These are phyloP conservation scores for Bradypus variegatus DNA, from an alignment of 2,797 vertebrate species.

Conservation along the genomic window DNA sequence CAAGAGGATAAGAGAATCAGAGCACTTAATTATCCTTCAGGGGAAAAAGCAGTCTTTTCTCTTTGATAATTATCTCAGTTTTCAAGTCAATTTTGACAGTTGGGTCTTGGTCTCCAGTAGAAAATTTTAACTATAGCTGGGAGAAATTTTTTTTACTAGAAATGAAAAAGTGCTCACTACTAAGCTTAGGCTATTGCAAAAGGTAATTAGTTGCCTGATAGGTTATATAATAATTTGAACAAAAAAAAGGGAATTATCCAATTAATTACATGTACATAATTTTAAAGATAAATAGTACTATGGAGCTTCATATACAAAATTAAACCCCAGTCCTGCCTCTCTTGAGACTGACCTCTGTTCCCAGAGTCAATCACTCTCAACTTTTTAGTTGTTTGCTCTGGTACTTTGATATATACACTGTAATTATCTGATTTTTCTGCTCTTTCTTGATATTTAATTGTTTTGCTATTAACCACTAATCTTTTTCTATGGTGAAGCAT, in stretches of 20 bases:
- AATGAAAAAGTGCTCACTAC: neutral
- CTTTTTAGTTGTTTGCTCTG: neutral
- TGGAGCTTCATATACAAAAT: neutral
- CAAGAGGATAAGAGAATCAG: neutral
- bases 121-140: conserved; percentile 13
- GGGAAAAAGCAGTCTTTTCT: neutral
- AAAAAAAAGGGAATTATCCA: neutral
- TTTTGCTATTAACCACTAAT: neutral
- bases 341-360: neutral
- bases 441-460: neutral
- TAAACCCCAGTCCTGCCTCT: neutral
- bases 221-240: neutral
- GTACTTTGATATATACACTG: neutral
- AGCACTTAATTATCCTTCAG: conserved; percentile 3
- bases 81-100: conserved; percentile 24
- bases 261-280: neutral
- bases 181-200: neutral
- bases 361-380: neutral
- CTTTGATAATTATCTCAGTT: conserved; percentile 15
- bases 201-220: neutral
- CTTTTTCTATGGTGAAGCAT: neutral
- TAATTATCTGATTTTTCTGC: neutral
- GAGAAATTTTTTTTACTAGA: neutral
- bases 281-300: conserved; percentile 7
- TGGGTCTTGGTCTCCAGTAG: neutral